These are phyloP conservation scores for Ochropleura leucogaster DNA, from an alignment of 2,888 invertebrate species.

Conservation along the genomic window DNA sequence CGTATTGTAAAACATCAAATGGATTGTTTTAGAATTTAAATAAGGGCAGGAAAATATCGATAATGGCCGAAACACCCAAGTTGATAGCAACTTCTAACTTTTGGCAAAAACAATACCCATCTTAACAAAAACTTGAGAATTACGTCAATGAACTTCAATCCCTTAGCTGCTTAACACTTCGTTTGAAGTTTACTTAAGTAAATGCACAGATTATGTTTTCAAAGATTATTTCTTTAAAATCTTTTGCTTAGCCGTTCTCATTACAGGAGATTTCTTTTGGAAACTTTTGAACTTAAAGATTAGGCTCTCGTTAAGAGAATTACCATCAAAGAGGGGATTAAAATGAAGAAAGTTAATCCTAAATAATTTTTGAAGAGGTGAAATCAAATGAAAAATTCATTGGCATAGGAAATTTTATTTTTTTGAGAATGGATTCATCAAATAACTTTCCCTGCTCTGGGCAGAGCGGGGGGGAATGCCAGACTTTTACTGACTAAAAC, in stretches of 20 bases:
- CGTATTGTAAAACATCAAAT: no score
- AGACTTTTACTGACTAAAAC: no score
- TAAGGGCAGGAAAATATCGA: no score
- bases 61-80: neutral
- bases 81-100: neutral
- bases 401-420: neutral
- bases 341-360: neutral
- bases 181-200: slow-evolving; percentile 41
- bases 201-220: slow-evolving; percentile 56
- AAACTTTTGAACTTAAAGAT: slow-evolving; percentile 49
- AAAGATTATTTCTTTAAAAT: slow-evolving; percentile 56
- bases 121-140: slow-evolving; percentile 16
- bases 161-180: slow-evolving; percentile 38
- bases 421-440: no score
- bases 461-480: no score
- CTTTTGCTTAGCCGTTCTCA: slow-evolving; percentile 30
- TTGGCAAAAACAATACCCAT: slow-evolving; percentile 10
- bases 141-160: slow-evolving; percentile 31
- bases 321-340: neutral
- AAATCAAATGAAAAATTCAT: neutral
- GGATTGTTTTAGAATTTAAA: no score
- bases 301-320: slow-evolving; percentile 26
- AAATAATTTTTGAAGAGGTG: neutral
- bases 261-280: slow-evolving; percentile 46
- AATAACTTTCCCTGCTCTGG: no score